Evolutionary conservation across 2,797 vertebrate genomes (phyloP), one percentile per base, ranked within the genome.

Genomic region (Ceyx erithaca): DNA sequence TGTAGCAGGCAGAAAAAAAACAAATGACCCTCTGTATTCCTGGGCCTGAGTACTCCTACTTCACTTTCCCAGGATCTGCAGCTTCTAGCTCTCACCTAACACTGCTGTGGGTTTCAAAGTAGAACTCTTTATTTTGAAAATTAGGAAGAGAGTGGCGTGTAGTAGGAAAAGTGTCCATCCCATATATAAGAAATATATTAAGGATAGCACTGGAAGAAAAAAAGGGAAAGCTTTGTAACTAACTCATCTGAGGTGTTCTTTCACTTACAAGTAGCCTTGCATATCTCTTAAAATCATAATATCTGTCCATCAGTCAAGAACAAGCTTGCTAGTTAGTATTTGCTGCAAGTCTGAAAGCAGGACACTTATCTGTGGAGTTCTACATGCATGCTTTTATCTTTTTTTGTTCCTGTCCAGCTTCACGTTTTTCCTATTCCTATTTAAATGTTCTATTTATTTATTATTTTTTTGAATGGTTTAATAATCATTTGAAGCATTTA

Each of bases 401-500:
- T 89, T 68, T 71, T 71, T 87, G 54, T 79, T 81, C 67, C 35
- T 81, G n/a, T 64, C 52, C 37, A 85, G 37, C 22, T 73, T 93
- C 51, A 67, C 63, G 35, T 72, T 92, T 92, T 92, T 80, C 62
- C 31, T 83, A 33, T 83, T 81, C 62, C 51, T 2, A 0, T 77
- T 93, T 62, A 69, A 84, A 67, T 84, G 41, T 91, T 95, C 19
- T 12, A 20, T 6, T 40, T 40, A 13, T 40, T 40, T 40, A 6
- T 11, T 37, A 10, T 70, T 90, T 90, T 94, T 92, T 52, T 83
- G 43, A 78, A 79, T 59, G 31, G 52, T 84, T 87, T 84, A 81
- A 92, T 89, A 92, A 94, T 78, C 52, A 69, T 90, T 83, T 7
- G 12, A 80, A 92, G 57, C 31, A 68, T 90, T 93, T 92, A 80